These are phyloP conservation scores for Metallyticus violacea DNA, from an alignment of 2,888 invertebrate genomes.

Conservation along the genomic window DNA sequence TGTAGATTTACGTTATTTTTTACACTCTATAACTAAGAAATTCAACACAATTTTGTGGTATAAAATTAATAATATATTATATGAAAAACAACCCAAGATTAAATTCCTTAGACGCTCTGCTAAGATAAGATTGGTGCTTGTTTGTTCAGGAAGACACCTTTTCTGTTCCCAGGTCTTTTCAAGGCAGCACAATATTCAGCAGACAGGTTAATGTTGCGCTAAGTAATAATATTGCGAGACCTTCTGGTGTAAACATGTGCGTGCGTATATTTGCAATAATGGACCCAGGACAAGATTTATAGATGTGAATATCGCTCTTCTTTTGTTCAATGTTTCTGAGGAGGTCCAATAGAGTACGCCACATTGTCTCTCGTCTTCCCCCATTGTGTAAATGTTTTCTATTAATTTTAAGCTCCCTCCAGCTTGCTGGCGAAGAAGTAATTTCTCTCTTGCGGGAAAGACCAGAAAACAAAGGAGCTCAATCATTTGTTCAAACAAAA, in stretches of 20 bases:
- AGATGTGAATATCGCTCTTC: conserved; percentile 19
- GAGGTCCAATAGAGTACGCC: conserved; percentile 8
- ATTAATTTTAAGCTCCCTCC: conserved; percentile 13
- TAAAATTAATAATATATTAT: no score
- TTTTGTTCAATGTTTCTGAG: conserved; percentile 11
- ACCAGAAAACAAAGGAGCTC: background rate
- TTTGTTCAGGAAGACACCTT: background rate
- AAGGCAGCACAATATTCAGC: background rate
- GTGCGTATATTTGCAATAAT: conserved; percentile 4
- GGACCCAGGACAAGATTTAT: conserved; percentile 20
- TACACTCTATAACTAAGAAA: no score
- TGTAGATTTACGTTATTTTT: no score
- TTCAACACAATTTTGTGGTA: no score
- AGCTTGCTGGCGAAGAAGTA: background rate
- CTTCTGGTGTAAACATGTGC: no score
- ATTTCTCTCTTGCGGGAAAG: background rate
- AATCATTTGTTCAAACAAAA: conserved; percentile 18
- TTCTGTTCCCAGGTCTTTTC: background rate
- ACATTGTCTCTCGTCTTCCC: conserved; percentile 11
- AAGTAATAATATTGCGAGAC: background rate
- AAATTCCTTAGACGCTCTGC: background rate
- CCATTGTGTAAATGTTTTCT: conserved; percentile 20
- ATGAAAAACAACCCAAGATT: no score
- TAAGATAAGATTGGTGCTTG: background rate
- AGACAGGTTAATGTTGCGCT: background rate